Base-by-base conservation (phyloP, 2,797 vertebrate genomes). In the Orestias chungarensis region DNA sequence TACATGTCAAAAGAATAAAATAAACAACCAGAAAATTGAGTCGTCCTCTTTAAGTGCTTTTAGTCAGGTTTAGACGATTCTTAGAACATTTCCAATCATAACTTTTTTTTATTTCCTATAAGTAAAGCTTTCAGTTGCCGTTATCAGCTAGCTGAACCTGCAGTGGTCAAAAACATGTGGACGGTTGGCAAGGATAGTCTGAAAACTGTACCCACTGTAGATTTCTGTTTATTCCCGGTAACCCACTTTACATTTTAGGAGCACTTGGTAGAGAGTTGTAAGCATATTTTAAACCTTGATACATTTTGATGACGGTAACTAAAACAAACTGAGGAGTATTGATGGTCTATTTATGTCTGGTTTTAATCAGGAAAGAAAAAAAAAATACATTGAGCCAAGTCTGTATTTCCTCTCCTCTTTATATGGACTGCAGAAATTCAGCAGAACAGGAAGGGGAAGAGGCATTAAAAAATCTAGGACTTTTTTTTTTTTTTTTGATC, bases 401-500 rank as follows among this genome's bases (percentile, higher is more conserved):
- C 43, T 6, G 62, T 46, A 43, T 44, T 65, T 65, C 35, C 17
- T 1, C 12, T 10, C 10, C 27, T 64, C 15, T 46, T 43, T 64
- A n/a, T 7, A 31, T 18, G 6, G n/a, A 20, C 43, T 31, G 29
- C 33, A 49, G 7, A 31, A 12, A 6, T 23, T 10, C 7, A 44
- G 17, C 9, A 59, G 17, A 59, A 4, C 18, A 33, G 17, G 10
- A 29, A 33, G 12, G 20, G 29, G 31, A 49, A 33, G 9, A 17
- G 4, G 6, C 20, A 1, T 20, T 42, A 46, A 47, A 23, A 66
- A 40, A 52, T 12, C 42, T 0, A 27, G 38, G 5, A 12, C 4
- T 2, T 0, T 1, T 0, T 1, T 0, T 2, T 12, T 65, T 31
- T 46, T 33, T 5, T 14, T 11, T 12, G 11, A 20, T 29, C 10